Percentiles rank a stretch among this genome's conserved stretches.
These are phyloP conservation scores for Semaprochilodus insignis DNA, from an alignment of 2,797 vertebrate genomes.

Conservation along the genomic window DNA sequence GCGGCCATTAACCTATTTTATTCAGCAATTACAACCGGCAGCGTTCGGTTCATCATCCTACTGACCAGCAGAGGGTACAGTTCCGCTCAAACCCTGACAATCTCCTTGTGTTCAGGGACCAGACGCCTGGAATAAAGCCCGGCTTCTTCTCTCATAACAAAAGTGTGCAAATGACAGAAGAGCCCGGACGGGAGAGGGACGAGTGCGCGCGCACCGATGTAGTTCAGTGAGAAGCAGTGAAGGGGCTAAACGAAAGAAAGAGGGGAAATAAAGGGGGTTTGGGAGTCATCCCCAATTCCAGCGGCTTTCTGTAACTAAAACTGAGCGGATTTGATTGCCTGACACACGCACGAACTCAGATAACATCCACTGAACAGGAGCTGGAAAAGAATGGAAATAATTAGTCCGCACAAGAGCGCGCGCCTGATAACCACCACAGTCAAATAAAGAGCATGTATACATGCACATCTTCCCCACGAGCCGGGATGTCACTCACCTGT, in stretches of 20 bases:
- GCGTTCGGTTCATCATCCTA: not conserved
- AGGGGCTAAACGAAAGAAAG: too few relatives aligned
- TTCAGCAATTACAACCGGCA: constrained; percentile 3
- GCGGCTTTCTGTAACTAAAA: not conserved
- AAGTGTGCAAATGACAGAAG: not conserved
- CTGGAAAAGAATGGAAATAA: not conserved
- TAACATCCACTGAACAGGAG: not conserved
- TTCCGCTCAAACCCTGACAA: not conserved
- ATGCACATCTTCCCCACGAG: not conserved
- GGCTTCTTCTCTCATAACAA: not conserved
- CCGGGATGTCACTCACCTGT: constrained; percentile 66
- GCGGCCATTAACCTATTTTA: constrained; percentile 43
- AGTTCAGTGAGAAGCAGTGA: too few relatives aligned
- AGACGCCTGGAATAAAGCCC: not conserved
- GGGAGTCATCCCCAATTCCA: not conserved
- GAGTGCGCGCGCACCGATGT: not conserved
- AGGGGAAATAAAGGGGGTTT: not conserved
- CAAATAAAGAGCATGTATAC: not conserved
- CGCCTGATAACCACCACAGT: constrained; percentile 17
- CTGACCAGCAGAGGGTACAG: not conserved
- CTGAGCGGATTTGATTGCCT: not conserved
- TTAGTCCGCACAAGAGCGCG: constrained; percentile 16
- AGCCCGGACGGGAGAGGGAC: not conserved
- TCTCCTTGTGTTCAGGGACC: not conserved
- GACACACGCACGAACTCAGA: not conserved